phyloP scores from a whole-genome alignment of 1,140 invertebrate species.

The Coenobita brevimanus region DNA sequence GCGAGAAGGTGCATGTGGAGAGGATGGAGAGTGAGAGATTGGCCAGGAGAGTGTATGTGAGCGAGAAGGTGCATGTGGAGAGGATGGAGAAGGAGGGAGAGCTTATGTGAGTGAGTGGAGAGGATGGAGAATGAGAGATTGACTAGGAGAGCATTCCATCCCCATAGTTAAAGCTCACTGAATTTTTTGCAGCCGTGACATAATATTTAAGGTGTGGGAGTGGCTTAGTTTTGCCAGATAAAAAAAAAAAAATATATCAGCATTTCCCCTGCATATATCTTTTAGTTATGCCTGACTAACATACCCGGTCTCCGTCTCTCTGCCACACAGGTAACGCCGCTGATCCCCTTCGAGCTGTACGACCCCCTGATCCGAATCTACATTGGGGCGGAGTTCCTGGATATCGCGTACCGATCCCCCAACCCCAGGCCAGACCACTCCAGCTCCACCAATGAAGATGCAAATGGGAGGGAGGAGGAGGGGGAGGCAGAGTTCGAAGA shows the following conservation, averaged over 20 bases:
- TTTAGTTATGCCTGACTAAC: not conserved
- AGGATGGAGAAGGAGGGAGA: too few species aligned
- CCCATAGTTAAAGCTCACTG: too few species aligned
- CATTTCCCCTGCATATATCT: not conserved
- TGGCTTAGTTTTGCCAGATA: too few species aligned
- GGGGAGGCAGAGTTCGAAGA: slow-evolving; percentile 29
- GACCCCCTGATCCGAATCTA: slow-evolving; percentile 73
- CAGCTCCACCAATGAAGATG: not conserved
- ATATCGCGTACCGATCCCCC: slow-evolving; percentile 41
- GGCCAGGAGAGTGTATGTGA: too few species aligned
- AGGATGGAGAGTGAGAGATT: too few species aligned
- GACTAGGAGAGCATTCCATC: too few species aligned
- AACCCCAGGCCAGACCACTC: not conserved
- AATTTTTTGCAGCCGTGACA: too few species aligned
- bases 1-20: too few species aligned
- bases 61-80: too few species aligned
- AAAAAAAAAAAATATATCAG: not conserved
- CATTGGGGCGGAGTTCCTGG: slow-evolving; percentile 68
- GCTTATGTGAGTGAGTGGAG: too few species aligned
- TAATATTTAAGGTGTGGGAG: too few species aligned
- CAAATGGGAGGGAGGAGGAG: slow-evolving; percentile 8
- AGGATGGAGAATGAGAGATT: too few species aligned
- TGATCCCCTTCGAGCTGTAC: slow-evolving; percentile 75
- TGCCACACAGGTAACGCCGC: slow-evolving; percentile 71
- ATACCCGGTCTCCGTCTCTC: not conserved